Conservation (phyloP, 2,888 invertebrate species). For the Aporophyla nigra region DNA sequence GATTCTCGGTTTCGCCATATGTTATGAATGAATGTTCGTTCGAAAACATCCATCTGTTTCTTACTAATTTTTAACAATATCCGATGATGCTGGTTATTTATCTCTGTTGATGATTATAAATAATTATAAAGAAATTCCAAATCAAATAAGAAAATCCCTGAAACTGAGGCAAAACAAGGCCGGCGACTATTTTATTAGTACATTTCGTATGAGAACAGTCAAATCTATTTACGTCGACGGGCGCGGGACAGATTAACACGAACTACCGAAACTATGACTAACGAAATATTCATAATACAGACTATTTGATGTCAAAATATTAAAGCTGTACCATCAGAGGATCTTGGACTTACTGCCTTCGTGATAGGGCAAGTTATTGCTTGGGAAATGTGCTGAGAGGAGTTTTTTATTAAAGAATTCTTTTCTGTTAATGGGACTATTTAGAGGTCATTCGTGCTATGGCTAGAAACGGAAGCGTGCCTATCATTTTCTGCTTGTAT, state of each 20-base stretch:
- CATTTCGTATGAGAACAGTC: slow-evolving; percentile 38
- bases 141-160: slow-evolving; percentile 5
- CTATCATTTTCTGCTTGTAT: slow-evolving; percentile 27
- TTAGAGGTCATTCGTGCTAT: slow-evolving; percentile 48
- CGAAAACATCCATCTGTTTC: too few species aligned
- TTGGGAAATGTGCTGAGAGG: background rate
- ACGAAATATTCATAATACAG: slow-evolving; percentile 69
- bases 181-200: slow-evolving; percentile 37
- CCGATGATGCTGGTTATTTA: too few species aligned
- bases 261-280: slow-evolving; percentile 60
- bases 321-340: slow-evolving; percentile 8
- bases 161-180: slow-evolving; percentile 29
- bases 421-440: slow-evolving; percentile 48
- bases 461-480: slow-evolving; percentile 23
- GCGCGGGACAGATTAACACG: slow-evolving; percentile 63
- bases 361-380: slow-evolving; percentile 25
- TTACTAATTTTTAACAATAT: too few species aligned
- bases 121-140: background rate
- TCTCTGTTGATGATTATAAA: too few species aligned
- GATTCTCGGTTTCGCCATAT: too few species aligned
- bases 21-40: too few species aligned
- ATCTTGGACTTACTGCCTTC: slow-evolving; percentile 5
- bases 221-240: slow-evolving; percentile 60
- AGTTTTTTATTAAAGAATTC: slow-evolving; percentile 54
- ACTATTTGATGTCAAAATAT: slow-evolving; percentile 62